A percentile compares a stretch with the other conserved stretches of the same genome.
phyloP scores from a whole-genome alignment of 2,113 vertebrate species.

The Fulica atra region DNA sequence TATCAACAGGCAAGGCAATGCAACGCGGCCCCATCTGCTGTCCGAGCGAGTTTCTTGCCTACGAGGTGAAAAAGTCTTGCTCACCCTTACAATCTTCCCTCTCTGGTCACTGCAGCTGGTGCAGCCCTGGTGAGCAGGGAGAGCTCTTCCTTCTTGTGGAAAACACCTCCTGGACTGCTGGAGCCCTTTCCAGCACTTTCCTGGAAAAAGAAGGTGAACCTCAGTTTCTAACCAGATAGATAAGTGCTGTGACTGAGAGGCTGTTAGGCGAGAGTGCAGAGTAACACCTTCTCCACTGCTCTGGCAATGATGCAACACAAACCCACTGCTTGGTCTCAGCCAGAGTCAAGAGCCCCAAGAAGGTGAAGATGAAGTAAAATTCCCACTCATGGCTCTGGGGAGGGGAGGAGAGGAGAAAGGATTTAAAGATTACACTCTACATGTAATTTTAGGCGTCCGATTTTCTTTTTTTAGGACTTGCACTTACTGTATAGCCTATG shows the following conservation, averaged over 20 bases:
- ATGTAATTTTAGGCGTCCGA: not conserved
- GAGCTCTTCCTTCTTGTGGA: rapidly evolving
- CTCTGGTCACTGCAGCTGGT: rapidly evolving
- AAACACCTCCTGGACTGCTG: not conserved
- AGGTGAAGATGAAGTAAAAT: not conserved
- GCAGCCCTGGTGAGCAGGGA: not conserved
- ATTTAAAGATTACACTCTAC: not conserved
- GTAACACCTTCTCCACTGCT: not conserved
- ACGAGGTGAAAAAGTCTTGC: not conserved
- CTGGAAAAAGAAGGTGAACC: not conserved
- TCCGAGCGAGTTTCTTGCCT: not conserved
- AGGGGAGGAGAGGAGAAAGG: not conserved
- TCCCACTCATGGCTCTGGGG: not conserved
- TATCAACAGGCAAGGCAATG: not conserved
- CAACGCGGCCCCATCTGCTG: not conserved
- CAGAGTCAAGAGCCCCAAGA: rapidly evolving
- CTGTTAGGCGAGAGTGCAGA: not conserved
- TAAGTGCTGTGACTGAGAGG: not conserved
- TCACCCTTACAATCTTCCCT: not conserved
- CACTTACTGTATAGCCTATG: not conserved
- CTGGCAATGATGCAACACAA: not conserved
- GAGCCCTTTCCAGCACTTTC: not conserved
- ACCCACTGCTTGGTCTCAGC: not conserved
- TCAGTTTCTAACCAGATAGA: not conserved
- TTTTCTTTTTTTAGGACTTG: not conserved